Evolutionary conservation across 1,140 invertebrate species (phyloP).

Genomic region (Ditylenchus dipsaci): DNA sequence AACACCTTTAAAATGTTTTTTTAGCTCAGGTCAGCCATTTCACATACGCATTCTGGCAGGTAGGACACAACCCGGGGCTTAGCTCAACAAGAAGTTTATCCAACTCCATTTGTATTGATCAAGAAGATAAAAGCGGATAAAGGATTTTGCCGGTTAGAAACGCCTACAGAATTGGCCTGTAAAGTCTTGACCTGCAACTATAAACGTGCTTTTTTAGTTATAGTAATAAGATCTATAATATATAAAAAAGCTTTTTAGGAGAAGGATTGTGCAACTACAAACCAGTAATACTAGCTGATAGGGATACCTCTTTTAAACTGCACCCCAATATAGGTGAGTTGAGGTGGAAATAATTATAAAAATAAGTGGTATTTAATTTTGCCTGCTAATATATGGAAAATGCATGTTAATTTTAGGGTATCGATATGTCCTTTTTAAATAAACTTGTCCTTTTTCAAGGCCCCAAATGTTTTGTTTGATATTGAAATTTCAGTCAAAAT

Average conservation of each 20-base stretch:
- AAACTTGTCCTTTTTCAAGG: no score
- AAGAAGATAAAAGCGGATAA: constrained; percentile 31
- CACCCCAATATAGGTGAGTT: constrained; percentile 10
- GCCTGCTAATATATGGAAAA: no score
- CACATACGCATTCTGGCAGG: constrained; percentile 33
- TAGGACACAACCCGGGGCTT: constrained; percentile 3
- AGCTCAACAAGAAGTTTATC: background rate
- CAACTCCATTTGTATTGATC: constrained; percentile 31
- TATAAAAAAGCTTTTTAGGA: constrained; percentile 11
- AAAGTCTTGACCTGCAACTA: constrained; percentile 29
- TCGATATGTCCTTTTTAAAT: no score
- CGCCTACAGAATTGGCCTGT: constrained; percentile 35
- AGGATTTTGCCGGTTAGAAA: constrained; percentile 32
- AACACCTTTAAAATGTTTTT: no score
- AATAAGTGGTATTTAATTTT: no score
- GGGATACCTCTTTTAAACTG: constrained; percentile 16
- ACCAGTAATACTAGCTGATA: constrained; percentile 8
- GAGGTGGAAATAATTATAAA: background rate
- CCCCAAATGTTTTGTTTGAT: no score
- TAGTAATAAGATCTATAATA: no score
- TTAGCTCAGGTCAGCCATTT: constrained; percentile 23
- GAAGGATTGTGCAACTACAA: constrained; percentile 25
- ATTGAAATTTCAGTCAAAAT: no score
- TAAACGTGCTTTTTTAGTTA: constrained; percentile 5
- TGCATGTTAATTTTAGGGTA: no score